Evolutionary conservation across 2,888 invertebrate genomes (phyloP).

Genomic region (Stenodema calcarata): DNA sequence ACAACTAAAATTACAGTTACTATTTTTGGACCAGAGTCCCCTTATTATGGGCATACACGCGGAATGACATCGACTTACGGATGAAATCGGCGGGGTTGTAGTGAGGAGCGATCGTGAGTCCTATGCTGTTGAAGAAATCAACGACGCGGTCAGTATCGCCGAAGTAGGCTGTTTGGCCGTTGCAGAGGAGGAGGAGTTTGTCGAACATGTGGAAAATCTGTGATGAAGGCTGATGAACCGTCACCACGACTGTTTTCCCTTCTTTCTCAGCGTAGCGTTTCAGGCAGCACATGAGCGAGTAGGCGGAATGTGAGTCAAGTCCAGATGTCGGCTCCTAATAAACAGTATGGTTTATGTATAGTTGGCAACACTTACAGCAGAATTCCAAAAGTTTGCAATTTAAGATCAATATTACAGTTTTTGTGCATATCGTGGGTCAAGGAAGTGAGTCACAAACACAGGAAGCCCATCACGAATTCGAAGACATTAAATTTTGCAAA

Average conservation of each 20-base stretch:
- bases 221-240: slow-evolving; percentile 83
- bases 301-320: slow-evolving; percentile 80
- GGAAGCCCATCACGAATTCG: too few relatives aligned
- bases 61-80: slow-evolving; percentile 65
- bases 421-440: too few relatives aligned
- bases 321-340: slow-evolving; percentile 82
- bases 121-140: slow-evolving; percentile 74
- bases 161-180: slow-evolving; percentile 76
- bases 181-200: slow-evolving; percentile 73
- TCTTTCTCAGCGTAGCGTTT: slow-evolving; percentile 77
- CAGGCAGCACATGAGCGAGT: slow-evolving; percentile 74
- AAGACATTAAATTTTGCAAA: too few relatives aligned
- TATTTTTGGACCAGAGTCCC: too few relatives aligned
- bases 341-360: not conserved
- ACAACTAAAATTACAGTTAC: too few relatives aligned
- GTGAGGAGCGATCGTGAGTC: slow-evolving; percentile 74
- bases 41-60: too few relatives aligned
- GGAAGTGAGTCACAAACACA: too few relatives aligned
- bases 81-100: slow-evolving; percentile 88
- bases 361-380: too few relatives aligned
- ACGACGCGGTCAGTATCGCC: slow-evolving; percentile 75
- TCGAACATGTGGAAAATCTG: slow-evolving; percentile 85
- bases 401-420: too few relatives aligned
- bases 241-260: slow-evolving; percentile 79
- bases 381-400: too few relatives aligned